Conservation (phyloP, 37 sponge, comb jelly and placozoan genomes). For the Trichoplax adhaerens region DNA sequence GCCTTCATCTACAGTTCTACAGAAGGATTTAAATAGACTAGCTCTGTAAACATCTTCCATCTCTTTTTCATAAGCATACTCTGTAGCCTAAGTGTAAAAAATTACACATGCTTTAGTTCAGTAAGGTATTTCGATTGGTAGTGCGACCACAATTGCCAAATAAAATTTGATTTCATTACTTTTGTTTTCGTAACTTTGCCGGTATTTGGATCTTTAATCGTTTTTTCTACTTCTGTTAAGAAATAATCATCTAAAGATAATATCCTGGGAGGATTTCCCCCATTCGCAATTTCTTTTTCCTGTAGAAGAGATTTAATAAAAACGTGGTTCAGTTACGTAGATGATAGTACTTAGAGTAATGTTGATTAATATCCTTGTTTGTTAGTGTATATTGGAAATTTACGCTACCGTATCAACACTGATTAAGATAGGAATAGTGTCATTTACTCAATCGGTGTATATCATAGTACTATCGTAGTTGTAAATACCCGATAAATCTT, state of each 20-base stretch:
- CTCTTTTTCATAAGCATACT: slow-evolving; percentile 58
- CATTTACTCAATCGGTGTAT: too few relatives aligned
- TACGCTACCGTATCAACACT: too few relatives aligned
- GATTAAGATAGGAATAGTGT: too few relatives aligned
- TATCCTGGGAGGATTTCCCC: slow-evolving; percentile 48
- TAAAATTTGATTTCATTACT: slow-evolving; percentile 3
- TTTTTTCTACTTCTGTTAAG: slow-evolving; percentile 48
- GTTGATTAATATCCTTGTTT: too few relatives aligned
- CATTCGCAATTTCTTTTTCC: slow-evolving; percentile 37
- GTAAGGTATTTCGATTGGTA: not conserved
- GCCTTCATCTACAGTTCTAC: slow-evolving; percentile 63
- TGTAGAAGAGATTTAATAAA: not conserved
- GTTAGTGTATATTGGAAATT: too few relatives aligned
- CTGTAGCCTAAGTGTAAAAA: slow-evolving; percentile 15
- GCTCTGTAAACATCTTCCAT: slow-evolving; percentile 45
- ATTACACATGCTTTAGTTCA: not conserved
- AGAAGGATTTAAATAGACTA: slow-evolving; percentile 65
- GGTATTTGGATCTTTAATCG: slow-evolving; percentile 38
- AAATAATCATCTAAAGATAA: slow-evolving; percentile 76
- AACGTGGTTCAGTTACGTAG: not conserved
- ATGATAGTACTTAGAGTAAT: not conserved
- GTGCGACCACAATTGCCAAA: not conserved
- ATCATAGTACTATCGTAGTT: too few relatives aligned
- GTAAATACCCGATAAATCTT: too few relatives aligned
- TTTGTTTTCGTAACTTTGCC: slow-evolving; percentile 13